Evolutionary conservation across 1,140 invertebrate genomes (phyloP).

Genomic region (Thrips palmi): DNA sequence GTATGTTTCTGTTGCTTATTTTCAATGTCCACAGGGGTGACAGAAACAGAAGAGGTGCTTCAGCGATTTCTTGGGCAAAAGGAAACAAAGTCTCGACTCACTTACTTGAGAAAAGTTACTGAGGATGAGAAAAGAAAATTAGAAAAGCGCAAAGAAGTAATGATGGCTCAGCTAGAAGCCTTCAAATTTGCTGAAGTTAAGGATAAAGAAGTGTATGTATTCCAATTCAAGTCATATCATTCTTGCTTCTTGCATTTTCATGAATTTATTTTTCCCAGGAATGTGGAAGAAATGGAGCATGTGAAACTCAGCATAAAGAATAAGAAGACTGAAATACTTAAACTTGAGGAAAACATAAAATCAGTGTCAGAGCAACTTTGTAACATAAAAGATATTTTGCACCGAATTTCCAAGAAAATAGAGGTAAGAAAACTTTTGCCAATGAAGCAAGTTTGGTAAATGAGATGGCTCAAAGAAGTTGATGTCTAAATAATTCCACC

Average conservation of each 20-base stretch:
- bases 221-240: not conserved
- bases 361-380: conserved; percentile 23
- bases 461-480: no score
- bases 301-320: conserved; percentile 35
- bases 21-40: conserved; percentile 32
- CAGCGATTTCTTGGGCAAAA: conserved; percentile 50
- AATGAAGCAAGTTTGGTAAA: conserved; percentile 7
- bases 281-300: conserved; percentile 40
- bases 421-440: conserved; percentile 17
- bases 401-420: conserved; percentile 20
- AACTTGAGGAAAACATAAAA: conserved; percentile 24
- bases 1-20: no score
- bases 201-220: conserved; percentile 52
- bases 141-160: conserved; percentile 42
- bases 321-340: conserved; percentile 24
- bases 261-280: conserved; percentile 26
- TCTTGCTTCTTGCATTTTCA: not conserved
- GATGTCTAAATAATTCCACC: no score
- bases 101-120: conserved; percentile 41
- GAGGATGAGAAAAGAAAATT: conserved; percentile 51
- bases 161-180: conserved; percentile 48
- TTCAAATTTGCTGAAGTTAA: conserved; percentile 61
- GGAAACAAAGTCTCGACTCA: conserved; percentile 43
- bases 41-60: conserved; percentile 48
- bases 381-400: conserved; percentile 18